phyloP scores from a whole-genome alignment of 2,113 vertebrate genomes.

The Psephotus haematonotus region DNA sequence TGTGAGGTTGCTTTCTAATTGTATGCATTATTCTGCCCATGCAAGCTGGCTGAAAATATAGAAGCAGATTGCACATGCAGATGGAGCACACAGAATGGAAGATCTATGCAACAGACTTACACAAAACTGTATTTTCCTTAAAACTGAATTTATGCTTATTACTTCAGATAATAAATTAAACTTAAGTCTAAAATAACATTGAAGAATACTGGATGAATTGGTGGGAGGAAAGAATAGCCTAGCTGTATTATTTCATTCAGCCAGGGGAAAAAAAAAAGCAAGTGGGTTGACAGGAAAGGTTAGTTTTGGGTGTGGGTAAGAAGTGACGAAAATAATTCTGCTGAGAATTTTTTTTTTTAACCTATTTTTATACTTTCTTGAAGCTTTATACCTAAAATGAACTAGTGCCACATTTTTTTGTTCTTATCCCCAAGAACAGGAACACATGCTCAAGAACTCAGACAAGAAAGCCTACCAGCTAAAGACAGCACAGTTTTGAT shows the following conservation, averaged over 20 bases:
- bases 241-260: conserved; percentile 3
- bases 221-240: background rate
- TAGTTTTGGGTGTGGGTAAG: conserved; percentile 8
- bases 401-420: background rate
- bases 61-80: conserved; percentile 81
- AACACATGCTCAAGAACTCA: background rate
- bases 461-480: background rate
- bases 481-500: background rate
- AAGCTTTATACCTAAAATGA: background rate
- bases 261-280: background rate
- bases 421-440: background rate
- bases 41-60: conserved; percentile 81
- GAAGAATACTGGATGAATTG: background rate
- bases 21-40: conserved; percentile 80
- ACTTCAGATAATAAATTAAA: conserved; percentile 45
- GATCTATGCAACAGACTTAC: conserved; percentile 66
- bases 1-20: conserved; percentile 83
- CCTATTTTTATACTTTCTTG: background rate
- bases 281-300: conserved; percentile 21
- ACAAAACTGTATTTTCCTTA: conserved; percentile 60
- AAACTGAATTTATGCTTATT: conserved; percentile 71
- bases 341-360: background rate
- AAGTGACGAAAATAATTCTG: conserved; percentile 28
- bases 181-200: conserved; percentile 33
- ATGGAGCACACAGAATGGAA: conserved; percentile 73